Base-by-base conservation (phyloP, 2,888 invertebrate genomes). In the Apodemia hepburni region DNA sequence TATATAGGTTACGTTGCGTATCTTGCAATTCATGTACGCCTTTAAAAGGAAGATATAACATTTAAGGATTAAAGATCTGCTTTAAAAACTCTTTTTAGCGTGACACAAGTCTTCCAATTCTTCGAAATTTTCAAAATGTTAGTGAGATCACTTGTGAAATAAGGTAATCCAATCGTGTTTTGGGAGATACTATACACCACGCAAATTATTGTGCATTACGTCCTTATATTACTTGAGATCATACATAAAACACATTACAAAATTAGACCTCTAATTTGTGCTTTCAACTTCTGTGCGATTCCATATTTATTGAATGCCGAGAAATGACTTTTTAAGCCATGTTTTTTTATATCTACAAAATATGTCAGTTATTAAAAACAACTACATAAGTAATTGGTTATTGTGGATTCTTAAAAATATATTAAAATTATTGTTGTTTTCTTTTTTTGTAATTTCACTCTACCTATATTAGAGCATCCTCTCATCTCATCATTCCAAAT, bases 41-140 rank as follows among this genome's bases (percentile, higher is more conserved):
- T 38, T 11, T 11, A 38, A 38, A 38, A 33, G 7, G 8, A 0
- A 8, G 5, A 33, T 8, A 8, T 33, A 8, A 33, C 8, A 9
- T 12, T 12, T 38, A 3, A 38, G 12, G 3, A 0, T 35, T 35
- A 35, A 35, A 35, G 12, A 12, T 38, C 38, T 12, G 4, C 15
- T 12, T 15, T 12, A 38, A 33, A 33, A 33, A 33, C 0, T 0
- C 7, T 3, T 9, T 9, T 33, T 33, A 33, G 33, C 33, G 33
- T 9, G 33, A 8, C 33, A 9, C 38, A 12, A 12, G 38, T 12
- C 38, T n/a, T 17, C 0, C 72, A 66, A 66, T 64, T 66, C 70
- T 66, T 70, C 70, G 71, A 75, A 47, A 47, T 3, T 15, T 42
- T 47, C 17, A 47, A 17, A 47, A 47, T 47, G 47, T 47, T 47